Evolutionary conservation across 2,113 vertebrate genomes (phyloP).

Genomic region (Ailuropoda melanoleuca): DNA sequence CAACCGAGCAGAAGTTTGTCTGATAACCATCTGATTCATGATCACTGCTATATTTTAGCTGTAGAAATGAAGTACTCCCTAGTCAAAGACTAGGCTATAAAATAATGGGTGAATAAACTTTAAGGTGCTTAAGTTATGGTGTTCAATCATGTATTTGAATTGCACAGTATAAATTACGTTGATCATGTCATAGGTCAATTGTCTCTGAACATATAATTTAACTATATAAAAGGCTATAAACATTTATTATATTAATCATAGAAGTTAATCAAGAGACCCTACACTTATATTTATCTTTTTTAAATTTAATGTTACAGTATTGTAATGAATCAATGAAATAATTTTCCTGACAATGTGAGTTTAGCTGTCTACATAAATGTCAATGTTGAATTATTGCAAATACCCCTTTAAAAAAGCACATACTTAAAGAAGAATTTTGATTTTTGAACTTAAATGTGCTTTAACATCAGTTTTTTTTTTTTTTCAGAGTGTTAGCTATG

Average conservation of each 20-base stretch:
- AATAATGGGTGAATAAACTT: slow-evolving; percentile 12
- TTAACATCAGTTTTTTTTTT: not conserved
- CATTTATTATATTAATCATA: not conserved
- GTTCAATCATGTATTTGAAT: slow-evolving; percentile 29
- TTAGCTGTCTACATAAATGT: not conserved
- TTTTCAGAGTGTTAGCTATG: not conserved
- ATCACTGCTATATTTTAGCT: not conserved
- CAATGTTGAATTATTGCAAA: not conserved
- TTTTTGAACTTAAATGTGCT: not conserved
- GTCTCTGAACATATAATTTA: slow-evolving; percentile 28
- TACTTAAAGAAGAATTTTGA: not conserved
- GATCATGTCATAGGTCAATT: slow-evolving; percentile 11
- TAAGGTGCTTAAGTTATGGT: not conserved
- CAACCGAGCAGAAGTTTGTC: not conserved
- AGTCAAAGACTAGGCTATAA: not conserved
- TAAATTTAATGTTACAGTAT: not conserved
- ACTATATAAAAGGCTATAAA: not conserved
- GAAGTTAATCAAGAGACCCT: not conserved
- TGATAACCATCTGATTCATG: slow-evolving; percentile 33
- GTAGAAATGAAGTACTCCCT: not conserved
- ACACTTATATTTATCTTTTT: not conserved
- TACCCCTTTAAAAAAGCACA: not conserved
- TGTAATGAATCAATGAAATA: not conserved
- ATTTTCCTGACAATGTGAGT: not conserved
- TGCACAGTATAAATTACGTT: not conserved